Evolutionary conservation across 2,888 invertebrate species (phyloP).

Genomic region (Trachelus iudaicus): DNA sequence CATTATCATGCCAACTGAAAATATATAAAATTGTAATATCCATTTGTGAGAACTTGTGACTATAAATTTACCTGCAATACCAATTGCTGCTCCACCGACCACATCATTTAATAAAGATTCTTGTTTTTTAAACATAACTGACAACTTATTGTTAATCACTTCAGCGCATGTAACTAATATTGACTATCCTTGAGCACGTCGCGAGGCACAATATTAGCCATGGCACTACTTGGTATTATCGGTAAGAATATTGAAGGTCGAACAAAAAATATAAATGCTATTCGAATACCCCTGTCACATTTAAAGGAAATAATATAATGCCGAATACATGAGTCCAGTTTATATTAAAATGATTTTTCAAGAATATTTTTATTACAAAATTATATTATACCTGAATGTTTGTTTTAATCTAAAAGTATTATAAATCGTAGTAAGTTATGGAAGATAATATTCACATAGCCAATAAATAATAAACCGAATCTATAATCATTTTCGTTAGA

Average conservation of each 20-base stretch:
- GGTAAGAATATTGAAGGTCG: not conserved
- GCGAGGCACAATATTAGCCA: not conserved
- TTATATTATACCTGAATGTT: not conserved
- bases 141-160: not conserved
- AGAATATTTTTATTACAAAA: not conserved
- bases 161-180: not conserved
- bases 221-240: not conserved
- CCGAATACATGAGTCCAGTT: not conserved
- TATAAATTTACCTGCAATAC: constrained; percentile 24
- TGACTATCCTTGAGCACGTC: not conserved
- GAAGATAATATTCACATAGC: not conserved
- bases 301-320: not conserved
- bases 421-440: not conserved
- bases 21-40: not conserved
- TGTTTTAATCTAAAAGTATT: not conserved
- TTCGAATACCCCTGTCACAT: not conserved
- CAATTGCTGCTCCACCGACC: constrained; percentile 23
- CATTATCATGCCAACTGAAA: constrained; percentile 23
- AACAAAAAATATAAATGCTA: not conserved
- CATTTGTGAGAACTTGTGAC: not conserved
- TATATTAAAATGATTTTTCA: not conserved
- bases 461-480: not conserved
- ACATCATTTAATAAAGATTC: constrained; percentile 14
- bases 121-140: constrained; percentile 17
- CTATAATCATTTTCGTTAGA: not conserved